phyloP scores from a whole-genome alignment of 2,113 vertebrate genomes.

The Bettongia penicillata region DNA sequence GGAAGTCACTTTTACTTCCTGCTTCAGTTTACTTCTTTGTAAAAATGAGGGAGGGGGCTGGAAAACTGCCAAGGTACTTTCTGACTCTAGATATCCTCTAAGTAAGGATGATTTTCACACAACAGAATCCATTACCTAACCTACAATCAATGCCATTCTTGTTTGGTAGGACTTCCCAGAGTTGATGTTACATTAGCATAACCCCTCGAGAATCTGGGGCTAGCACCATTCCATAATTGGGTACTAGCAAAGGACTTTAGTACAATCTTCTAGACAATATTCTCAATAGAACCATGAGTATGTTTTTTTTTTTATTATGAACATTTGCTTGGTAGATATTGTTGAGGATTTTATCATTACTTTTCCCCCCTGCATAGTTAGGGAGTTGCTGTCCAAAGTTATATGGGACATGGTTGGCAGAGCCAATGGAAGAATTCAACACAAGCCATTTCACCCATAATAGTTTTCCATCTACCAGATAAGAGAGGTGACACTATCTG shows the following conservation, averaged over 20 bases:
- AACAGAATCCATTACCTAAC: not conserved
- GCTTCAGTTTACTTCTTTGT: not conserved
- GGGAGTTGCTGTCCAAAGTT: not conserved
- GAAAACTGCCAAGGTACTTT: not conserved
- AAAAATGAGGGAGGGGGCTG: not conserved
- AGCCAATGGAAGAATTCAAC: not conserved
- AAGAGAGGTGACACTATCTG: fast-evolving
- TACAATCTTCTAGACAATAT: not conserved
- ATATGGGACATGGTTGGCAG: not conserved
- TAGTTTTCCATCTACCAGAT: not conserved
- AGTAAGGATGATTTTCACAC: not conserved
- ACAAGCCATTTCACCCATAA: not conserved
- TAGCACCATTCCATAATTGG: not conserved
- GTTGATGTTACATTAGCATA: not conserved
- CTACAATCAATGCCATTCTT: not conserved
- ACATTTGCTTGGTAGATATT: not conserved
- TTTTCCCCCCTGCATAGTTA: not conserved
- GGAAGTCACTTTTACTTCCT: not conserved
- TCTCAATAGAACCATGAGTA: not conserved
- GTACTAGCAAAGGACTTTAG: not conserved
- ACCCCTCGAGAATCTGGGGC: not conserved
- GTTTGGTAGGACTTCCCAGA: not conserved
- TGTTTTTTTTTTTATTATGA: not conserved
- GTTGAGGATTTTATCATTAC: not conserved
- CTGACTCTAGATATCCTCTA: not conserved